Conservation (phyloP, 2,888 invertebrate species). For the Antheraea assamensis region DNA sequence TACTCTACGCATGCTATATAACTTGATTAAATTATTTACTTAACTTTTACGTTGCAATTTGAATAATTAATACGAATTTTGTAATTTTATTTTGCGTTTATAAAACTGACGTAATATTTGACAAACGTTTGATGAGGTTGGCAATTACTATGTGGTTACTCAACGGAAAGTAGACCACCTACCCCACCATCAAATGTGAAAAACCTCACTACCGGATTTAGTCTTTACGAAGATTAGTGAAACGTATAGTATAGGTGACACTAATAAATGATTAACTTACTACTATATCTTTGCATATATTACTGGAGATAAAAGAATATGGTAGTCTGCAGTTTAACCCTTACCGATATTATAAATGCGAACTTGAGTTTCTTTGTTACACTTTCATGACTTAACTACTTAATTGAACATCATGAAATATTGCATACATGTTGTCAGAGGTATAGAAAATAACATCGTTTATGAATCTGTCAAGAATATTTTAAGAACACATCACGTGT, state of each 20-base stretch:
- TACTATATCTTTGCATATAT: too few relatives aligned
- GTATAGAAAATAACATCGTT: too few relatives aligned
- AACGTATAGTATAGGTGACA: not conserved
- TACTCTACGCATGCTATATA: not conserved
- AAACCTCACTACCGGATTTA: not conserved
- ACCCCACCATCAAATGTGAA: not conserved
- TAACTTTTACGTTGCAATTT: conserved; percentile 1
- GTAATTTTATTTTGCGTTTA: not conserved
- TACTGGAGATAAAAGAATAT: not conserved
- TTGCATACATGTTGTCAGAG: too few relatives aligned
- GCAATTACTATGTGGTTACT: not conserved
- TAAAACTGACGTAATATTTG: not conserved
- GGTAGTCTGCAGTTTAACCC: not conserved
- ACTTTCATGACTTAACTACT: too few relatives aligned
- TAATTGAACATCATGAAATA: too few relatives aligned
- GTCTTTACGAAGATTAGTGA: not conserved
- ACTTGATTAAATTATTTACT: not conserved
- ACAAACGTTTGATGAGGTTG: not conserved
- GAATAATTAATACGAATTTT: not conserved
- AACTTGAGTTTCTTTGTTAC: too few relatives aligned
- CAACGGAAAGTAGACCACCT: not conserved
- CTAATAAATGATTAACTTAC: not conserved
- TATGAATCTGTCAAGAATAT: too few relatives aligned
- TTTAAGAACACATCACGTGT: too few relatives aligned
- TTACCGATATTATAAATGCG: too few relatives aligned